Evolutionary conservation across 1,140 invertebrate species (phyloP).

Genomic region (Aphidius ervi): DNA sequence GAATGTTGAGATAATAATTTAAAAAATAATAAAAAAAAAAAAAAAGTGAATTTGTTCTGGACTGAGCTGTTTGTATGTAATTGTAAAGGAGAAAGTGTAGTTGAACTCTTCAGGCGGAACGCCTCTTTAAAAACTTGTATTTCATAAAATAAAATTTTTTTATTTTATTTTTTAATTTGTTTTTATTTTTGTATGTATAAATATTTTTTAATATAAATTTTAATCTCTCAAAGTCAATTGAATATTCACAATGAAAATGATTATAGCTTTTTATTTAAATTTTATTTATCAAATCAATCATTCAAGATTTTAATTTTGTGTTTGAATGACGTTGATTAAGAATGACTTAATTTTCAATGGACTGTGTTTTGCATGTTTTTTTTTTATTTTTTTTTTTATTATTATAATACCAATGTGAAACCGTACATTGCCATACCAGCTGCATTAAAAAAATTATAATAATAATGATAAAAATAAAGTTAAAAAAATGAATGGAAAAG

Average conservation of each 20-base stretch:
- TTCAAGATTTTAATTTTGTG: neutral
- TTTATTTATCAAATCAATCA: too few relatives aligned
- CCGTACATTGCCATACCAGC: constrained; percentile 8
- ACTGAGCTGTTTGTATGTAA: constrained; percentile 20
- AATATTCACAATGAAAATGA: too few relatives aligned
- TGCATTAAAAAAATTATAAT: neutral
- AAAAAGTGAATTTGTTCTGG: neutral
- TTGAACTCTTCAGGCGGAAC: constrained; percentile 17
- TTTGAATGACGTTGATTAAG: constrained; percentile 2
- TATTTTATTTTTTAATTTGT: neutral
- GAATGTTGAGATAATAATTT: too few relatives aligned
- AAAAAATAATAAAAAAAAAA: neutral
- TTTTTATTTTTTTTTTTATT: constrained; percentile 3
- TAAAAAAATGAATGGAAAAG: constrained; percentile 8
- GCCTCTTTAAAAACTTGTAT: constrained; percentile 1
- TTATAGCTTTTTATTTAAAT: too few relatives aligned
- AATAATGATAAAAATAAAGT: neutral
- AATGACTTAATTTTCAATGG: constrained; percentile 5
- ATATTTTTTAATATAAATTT: neutral
- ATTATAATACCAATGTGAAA: constrained; percentile 1
- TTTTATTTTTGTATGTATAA: neutral
- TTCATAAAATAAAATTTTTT: neutral
- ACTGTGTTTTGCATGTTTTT: too few relatives aligned
- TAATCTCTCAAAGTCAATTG: too few relatives aligned
- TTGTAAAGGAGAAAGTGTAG: constrained; percentile 37